These are phyloP conservation scores for Phaedon cochleariae DNA, from an alignment of 2,888 invertebrate species.

Conservation along the genomic window DNA sequence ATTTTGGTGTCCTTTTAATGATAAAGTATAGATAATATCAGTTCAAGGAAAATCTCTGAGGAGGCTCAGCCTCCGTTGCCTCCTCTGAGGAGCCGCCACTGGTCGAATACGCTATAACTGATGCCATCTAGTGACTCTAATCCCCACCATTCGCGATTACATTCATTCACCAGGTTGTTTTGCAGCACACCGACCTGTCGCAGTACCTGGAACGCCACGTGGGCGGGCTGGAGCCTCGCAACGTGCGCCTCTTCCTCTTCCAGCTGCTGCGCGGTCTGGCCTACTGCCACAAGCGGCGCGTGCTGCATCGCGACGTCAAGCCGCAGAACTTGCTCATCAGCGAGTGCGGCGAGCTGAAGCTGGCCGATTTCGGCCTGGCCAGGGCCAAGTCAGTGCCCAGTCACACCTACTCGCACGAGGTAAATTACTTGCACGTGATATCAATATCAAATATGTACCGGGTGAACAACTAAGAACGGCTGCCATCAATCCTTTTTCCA, in stretches of 20 bases:
- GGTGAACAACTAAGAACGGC: too few relatives aligned
- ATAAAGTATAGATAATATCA: too few relatives aligned
- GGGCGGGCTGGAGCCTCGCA: conserved; percentile 92
- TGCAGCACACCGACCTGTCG: conserved; percentile 96
- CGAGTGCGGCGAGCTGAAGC: conserved; percentile 94
- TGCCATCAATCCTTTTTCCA: too few relatives aligned
- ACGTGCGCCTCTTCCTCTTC: conserved; percentile 95
- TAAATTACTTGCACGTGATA: not conserved
- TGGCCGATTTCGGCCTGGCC: conserved; percentile 98
- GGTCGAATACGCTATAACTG: too few relatives aligned
- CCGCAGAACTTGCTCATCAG: conserved; percentile 98
- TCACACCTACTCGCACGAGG: conserved; percentile 96
- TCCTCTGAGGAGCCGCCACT: too few relatives aligned
- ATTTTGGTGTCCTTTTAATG: too few relatives aligned
- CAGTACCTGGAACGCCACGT: conserved; percentile 98
- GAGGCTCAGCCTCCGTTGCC: too few relatives aligned
- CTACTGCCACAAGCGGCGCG: conserved; percentile 95
- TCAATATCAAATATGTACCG: too few relatives aligned
- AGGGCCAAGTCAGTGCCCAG: conserved; percentile 98
- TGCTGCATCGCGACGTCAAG: conserved; percentile 96
- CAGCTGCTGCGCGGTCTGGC: conserved; percentile 95
- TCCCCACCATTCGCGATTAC: too few relatives aligned
- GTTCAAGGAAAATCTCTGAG: too few relatives aligned
- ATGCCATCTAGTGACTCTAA: too few relatives aligned
- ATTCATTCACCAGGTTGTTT: too few relatives aligned